Base-by-base conservation (phyloP, 2,888 invertebrate species). In the Thymelicus sylvestris region DNA sequence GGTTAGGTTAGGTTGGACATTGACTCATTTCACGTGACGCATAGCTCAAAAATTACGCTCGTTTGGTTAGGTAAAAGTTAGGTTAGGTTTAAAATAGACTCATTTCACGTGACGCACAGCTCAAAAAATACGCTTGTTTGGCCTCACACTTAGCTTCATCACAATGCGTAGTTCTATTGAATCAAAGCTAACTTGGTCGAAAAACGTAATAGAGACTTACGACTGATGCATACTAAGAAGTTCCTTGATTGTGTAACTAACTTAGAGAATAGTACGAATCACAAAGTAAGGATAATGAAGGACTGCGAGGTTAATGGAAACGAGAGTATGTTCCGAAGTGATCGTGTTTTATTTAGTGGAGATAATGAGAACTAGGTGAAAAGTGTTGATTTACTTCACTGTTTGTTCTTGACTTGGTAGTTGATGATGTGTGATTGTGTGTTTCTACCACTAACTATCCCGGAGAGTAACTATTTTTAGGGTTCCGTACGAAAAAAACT, bases 221-320 rank as follows among this genome's bases (percentile, higher is more conserved):
- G 55, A 8, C 55, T 12, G 12, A 55, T 55, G 24, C 55, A 55
- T 24, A 55, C 24, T 55, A 55, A 24, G 55, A 55, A 55, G 55
- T 50, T 52, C 50, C 10, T 52, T 7, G 15, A 7, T 6, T n/a
- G 50, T 5, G 19, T 15, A 52, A 52, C 52, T 12, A 52, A 52
- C 7, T 52, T 8, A 19, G 55, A 55, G 55, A 55, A n/a, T 19
- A 24, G 19, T 55, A 52, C 55, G 12, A 55, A 55, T 55, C 55
- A 55, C 55, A 24, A 55, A 55, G 55, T 55, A 55, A 55, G 55
- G 52, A 2, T 52, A 52, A 52, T 52, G 52, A 52, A 52, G 52
- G 24, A 24, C 55, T 55, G 55, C 31, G 55, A 24, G 55, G 10
- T 55, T 55, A 55, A 55, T 55, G 55, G 55, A 55, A 24, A 55